Percentiles rank a stretch among this genome's conserved stretches.
phyloP scores from a whole-genome alignment of 35 echinoderm and acorn worm genomes.

The Diadema setosum region DNA sequence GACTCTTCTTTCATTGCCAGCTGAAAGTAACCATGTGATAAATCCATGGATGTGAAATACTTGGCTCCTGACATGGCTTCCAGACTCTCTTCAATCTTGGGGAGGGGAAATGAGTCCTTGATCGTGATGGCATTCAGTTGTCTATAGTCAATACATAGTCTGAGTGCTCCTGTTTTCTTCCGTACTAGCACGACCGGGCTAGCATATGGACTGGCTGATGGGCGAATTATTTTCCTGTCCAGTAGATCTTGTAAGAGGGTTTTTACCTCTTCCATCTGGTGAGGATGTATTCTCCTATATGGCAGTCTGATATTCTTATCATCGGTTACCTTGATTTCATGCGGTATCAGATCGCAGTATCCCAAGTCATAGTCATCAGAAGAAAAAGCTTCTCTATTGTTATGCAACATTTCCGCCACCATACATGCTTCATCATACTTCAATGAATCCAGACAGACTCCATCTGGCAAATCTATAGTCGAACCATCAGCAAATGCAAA shows the following conservation, averaged over 20 bases:
- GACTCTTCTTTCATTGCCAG: slow-evolving; percentile 19
- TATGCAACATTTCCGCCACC: not conserved
- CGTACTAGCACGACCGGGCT: not conserved
- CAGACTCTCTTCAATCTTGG: slow-evolving; percentile 26
- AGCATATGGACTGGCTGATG: slow-evolving; percentile 12
- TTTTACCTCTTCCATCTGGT: not conserved
- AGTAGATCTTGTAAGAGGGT: not conserved
- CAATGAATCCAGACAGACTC: not conserved
- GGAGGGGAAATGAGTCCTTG: not conserved
- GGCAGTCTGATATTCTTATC: slow-evolving; percentile 2
- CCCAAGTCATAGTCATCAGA: slow-evolving; percentile 14
- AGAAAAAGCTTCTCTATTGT: not conserved
- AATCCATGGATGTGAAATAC: slow-evolving; percentile 41
- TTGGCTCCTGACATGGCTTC: slow-evolving; percentile 8
- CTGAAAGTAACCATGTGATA: slow-evolving; percentile 40
- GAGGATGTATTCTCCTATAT: not conserved
- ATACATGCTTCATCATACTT: not conserved
- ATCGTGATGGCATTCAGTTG: not conserved
- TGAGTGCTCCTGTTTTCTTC: slow-evolving; percentile 7
- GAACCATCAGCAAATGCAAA: no score
- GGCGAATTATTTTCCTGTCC: no score
- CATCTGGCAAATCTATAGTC: not conserved
- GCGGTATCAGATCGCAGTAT: slow-evolving; percentile 31
- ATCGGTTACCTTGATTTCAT: slow-evolving; percentile 21
- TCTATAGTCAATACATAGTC: slow-evolving; percentile 1